Conservation (phyloP, 2,113 vertebrate species). For the Equus quagga region DNA sequence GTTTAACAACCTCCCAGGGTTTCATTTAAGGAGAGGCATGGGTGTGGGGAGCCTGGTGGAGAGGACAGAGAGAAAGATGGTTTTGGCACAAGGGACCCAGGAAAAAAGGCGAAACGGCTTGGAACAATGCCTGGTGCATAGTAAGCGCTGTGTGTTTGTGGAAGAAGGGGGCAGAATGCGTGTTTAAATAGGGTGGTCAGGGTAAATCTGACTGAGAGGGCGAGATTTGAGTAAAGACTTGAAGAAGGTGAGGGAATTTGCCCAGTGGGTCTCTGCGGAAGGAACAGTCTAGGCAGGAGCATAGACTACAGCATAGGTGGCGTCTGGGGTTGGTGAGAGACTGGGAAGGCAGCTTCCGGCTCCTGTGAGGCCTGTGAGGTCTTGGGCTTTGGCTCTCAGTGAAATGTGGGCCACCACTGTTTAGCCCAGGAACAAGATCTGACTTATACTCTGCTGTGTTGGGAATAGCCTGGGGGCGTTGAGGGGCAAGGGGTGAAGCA, state of each 20-base stretch:
- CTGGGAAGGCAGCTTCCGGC: not conserved
- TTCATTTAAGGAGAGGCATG: not conserved
- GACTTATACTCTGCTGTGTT: not conserved
- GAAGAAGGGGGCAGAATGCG: not conserved
- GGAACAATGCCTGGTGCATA: not conserved
- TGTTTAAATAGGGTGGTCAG: not conserved
- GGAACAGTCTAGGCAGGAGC: not conserved
- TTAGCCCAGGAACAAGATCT: not conserved
- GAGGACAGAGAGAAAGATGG: not conserved
- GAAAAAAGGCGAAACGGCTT: not conserved
- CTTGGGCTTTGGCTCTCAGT: not conserved
- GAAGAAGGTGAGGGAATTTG: no score
- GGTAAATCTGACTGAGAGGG: no score
- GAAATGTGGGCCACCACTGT: no score
- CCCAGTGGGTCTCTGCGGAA: no score
- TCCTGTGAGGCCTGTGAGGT: not conserved
- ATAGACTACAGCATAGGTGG: not conserved
- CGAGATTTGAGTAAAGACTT: no score
- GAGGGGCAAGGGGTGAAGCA: not conserved
- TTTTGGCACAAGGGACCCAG: not conserved
- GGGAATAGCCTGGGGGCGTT: not conserved
- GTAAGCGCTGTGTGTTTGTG: not conserved
- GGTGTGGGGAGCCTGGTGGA: not conserved
- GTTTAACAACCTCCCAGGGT: not conserved
- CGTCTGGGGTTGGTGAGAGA: not conserved